Percentiles rank a stretch among this genome's conserved stretches.
phyloP scores from a whole-genome alignment of 2,797 vertebrate genomes.

The Sebastiscus albofasciatus region DNA sequence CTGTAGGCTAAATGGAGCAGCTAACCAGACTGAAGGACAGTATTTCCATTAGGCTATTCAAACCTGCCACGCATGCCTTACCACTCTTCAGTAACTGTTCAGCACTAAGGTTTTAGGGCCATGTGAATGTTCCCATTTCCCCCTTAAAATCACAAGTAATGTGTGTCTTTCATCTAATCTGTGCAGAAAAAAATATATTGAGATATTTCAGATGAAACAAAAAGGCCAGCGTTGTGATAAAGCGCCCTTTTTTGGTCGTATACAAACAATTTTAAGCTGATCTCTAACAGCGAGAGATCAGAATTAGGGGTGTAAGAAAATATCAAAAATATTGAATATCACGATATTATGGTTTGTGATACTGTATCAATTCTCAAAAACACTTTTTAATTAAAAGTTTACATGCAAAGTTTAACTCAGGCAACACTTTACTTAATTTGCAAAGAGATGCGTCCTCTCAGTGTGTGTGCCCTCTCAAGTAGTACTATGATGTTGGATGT shows the following conservation, averaged over 20 bases:
- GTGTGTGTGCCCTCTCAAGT: too few species aligned
- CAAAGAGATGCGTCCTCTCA: too few species aligned
- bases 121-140: background rate
- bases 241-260: background rate
- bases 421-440: too few species aligned
- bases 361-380: too few species aligned
- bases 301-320: too few species aligned
- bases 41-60: conserved; percentile 1
- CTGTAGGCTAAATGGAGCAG: conserved; percentile 33
- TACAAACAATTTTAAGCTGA: background rate
- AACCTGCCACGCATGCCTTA: background rate
- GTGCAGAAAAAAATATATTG: background rate
- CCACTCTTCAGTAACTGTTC: background rate
- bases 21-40: conserved; percentile 27
- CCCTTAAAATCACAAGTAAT: background rate
- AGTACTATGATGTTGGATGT: too few species aligned
- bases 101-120: background rate
- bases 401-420: too few species aligned
- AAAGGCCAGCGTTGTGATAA: background rate
- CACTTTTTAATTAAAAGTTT: too few species aligned
- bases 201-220: background rate
- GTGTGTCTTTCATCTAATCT: background rate
- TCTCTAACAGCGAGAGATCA: background rate
- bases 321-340: too few species aligned
- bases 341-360: too few species aligned